Conservation (phyloP, 2,113 vertebrate genomes). For the Tapirus terrestris region DNA sequence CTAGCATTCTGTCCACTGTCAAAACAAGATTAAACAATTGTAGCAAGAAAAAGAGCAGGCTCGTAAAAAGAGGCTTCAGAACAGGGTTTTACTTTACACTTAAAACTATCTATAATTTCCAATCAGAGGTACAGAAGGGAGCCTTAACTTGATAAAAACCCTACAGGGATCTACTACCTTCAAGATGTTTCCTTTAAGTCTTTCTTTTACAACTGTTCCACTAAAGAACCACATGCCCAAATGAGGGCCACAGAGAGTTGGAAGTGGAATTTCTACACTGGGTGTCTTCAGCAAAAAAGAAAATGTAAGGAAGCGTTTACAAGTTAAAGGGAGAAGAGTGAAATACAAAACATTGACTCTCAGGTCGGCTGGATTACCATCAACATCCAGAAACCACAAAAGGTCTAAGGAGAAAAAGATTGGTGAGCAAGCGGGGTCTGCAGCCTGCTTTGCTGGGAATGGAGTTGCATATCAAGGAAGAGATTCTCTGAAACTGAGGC, state of each 20-base stretch:
- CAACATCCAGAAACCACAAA: not conserved
- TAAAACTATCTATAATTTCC: constrained; percentile 27
- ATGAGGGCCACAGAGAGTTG: not conserved
- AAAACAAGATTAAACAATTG: constrained; percentile 65
- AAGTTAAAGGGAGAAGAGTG: not conserved
- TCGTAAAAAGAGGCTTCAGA: not conserved
- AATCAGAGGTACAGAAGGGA: not conserved
- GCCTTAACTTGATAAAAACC: not conserved
- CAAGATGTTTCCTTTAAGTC: not conserved
- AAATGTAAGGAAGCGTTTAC: not conserved
- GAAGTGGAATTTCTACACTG: not conserved
- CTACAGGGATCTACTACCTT: not conserved
- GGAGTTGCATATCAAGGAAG: not conserved
- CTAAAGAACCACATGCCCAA: not conserved
- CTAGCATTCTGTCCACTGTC: constrained; percentile 52
- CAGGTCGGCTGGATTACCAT: not conserved
- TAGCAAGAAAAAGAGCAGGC: constrained; percentile 22
- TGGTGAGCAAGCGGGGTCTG: not conserved
- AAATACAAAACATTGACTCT: not conserved
- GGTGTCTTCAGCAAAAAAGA: not conserved
- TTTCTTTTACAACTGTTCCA: not conserved
- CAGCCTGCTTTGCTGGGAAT: not conserved
- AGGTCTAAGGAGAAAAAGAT: not conserved
- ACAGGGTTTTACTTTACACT: constrained; percentile 29
- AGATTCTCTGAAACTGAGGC: not conserved